A percentile compares a stretch with the other conserved stretches of the same genome.
phyloP scores from a whole-genome alignment of 1,140 invertebrate genomes.

The Drosophila lini region DNA sequence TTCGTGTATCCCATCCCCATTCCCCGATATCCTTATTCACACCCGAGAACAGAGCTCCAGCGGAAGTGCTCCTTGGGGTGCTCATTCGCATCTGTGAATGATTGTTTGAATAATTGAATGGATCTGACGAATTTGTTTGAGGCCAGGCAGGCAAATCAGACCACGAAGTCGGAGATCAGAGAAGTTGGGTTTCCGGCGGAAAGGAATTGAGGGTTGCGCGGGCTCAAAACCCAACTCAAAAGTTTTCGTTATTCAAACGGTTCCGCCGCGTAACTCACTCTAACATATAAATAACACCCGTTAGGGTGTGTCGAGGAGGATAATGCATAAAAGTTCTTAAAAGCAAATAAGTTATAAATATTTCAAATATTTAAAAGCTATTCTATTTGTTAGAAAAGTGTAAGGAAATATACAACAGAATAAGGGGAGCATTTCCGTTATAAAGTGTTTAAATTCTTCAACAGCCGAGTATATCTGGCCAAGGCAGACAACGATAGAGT shows the following conservation, averaged over 20 bases:
- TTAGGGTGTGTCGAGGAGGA: neutral
- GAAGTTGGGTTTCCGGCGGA: neutral
- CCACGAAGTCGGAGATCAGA: neutral
- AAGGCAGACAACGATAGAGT: neutral
- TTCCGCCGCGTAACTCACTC: neutral
- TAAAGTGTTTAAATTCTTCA: neutral
- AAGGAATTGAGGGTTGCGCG: slow-evolving; percentile 1
- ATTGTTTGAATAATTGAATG: slow-evolving; percentile 58
- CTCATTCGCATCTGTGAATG: slow-evolving; percentile 32
- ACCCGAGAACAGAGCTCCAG: slow-evolving; percentile 1
- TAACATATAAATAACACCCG: neutral
- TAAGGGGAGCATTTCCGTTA: too few relatives aligned
- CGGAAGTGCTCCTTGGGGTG: slow-evolving; percentile 23
- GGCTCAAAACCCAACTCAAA: slow-evolving; percentile 2
- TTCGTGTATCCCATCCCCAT: slow-evolving; percentile 8
- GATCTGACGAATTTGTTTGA: slow-evolving; percentile 43
- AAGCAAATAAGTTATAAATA: neutral
- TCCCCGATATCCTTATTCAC: slow-evolving; percentile 15
- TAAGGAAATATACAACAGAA: too few relatives aligned
- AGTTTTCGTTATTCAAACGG: neutral
- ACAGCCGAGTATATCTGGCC: neutral
- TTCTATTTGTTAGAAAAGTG: too few relatives aligned
- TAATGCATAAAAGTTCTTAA: neutral
- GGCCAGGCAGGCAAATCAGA: slow-evolving; percentile 9
- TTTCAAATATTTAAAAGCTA: neutral